Base-by-base conservation (phyloP, 2,797 vertebrate genomes). In the Peromyscus attwateri region DNA sequence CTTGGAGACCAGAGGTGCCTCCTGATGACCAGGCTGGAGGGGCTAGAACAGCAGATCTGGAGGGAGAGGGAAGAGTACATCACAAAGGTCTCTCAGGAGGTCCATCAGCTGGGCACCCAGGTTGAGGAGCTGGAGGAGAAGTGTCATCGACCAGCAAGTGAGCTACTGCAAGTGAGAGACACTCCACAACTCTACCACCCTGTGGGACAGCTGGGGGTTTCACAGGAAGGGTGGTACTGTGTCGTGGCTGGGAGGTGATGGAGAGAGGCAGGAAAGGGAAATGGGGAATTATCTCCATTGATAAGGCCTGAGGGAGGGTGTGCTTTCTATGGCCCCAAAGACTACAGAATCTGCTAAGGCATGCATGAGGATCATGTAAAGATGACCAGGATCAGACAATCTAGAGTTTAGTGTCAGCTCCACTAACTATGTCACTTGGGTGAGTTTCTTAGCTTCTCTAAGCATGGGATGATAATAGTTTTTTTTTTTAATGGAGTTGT, bases 11-110 rank as follows among this genome's bases (percentile, higher is more conserved):
- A 99, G 97, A 98, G 98, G 98, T 98, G 98, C 89, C 98, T 99
- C 95, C 98, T 99, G 96, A 98, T 99, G 98, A 98, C 99, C 97
- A 99, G 99, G 98, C 98, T 99, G 98, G 98, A 98, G 97, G 98
- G 98, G 0, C 99, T 99, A 97, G 99, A 99, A 96, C 93, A 97
- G 2, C 95, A 98, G 37, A 98, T 99, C 96, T 95, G 99, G 98
- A 98, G 98, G 95, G 98, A 99, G 13, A 98, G 99, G 97, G 98
- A 99, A 0, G 98, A 99, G 89, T 99, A 99, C 97, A 98, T 98
- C 83, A 98, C 98, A 2, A 98, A 98, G 96, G 98, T 99, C 64
- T 99, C 98, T 0, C 98, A 99, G 97, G 99, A 99, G 97, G 64
- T 95, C 1, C 1, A 23, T 43, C 0, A 23, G 43, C 95, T 96